These are phyloP conservation scores for Pegea sp. DNA, from an alignment of 23 tunicate species.

Conservation along the genomic window DNA sequence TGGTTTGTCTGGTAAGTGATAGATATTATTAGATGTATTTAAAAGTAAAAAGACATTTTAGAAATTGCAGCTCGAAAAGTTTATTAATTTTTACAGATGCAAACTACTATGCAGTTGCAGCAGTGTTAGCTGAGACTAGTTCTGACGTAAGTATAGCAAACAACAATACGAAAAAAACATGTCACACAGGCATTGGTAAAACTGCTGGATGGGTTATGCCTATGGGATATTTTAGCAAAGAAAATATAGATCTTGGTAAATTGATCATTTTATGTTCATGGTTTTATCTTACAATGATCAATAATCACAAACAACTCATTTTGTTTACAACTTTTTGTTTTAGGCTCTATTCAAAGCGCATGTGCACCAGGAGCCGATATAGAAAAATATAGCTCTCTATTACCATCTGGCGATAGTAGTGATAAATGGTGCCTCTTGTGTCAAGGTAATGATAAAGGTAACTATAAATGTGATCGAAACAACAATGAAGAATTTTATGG, in stretches of 20 bases:
- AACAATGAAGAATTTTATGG: not conserved
- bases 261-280: too few relatives aligned
- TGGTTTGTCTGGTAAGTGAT: not conserved
- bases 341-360: not conserved
- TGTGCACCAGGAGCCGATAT: not conserved
- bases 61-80: too few relatives aligned
- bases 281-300: too few relatives aligned
- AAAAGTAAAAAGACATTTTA: too few relatives aligned
- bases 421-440: not conserved
- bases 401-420: not conserved
- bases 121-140: not conserved
- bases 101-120: not conserved
- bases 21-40: too few relatives aligned
- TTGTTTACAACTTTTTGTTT: not conserved
- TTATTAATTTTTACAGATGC: not conserved
- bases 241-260: not conserved
- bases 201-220: not conserved
- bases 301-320: too few relatives aligned
- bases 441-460: not conserved
- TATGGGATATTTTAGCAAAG: not conserved
- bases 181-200: not conserved
- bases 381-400: not conserved
- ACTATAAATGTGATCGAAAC: not conserved
- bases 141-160: not conserved
- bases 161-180: not conserved